Base-by-base conservation (phyloP, 2,113 vertebrate genomes). In the Smithornis capensis region DNA sequence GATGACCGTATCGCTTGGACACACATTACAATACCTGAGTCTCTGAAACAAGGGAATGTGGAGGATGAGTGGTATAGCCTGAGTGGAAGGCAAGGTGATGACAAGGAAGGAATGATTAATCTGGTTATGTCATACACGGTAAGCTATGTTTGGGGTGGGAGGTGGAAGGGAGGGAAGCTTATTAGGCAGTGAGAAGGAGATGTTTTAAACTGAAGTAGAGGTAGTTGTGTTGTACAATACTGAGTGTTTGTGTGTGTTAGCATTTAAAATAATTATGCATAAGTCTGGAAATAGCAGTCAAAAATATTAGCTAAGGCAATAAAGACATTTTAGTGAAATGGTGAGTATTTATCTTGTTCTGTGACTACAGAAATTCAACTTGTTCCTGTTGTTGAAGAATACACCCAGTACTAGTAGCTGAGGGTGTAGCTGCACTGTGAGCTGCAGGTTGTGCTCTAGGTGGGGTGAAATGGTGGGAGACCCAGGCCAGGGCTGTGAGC, bases 51-150 rank as follows among this genome's bases (percentile, higher is more conserved):
- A 90, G 99, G 99, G 73, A 98, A 97, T 6, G 98, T 99, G 89
- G 98, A 99, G 84, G 99, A 99, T 19, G 99, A 99, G 86, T 99
- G 99, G 99, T 99, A 98, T 93, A 99, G 98, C 91, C 98, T 99
- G 83, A 99, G 99, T 1, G 99, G 99, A 52, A 97, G 98, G 78
- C 99, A 99, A 96, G 99, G 99, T 1, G 99, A 99, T 9, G 99
- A 99, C 98, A 99, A 99, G 93, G 99, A 99, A 93, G 99, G 99
- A 96, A 99, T 99, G 99, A 99, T 99, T 97, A 99, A 99, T 98
- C 98, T 99, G 65, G 98, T 99, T 85, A 98, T 99, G 99, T 99
- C 99, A 1, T 99, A 98, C 74, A 96, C 99, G 96, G 99, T 99
- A 95, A 99, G 99, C 94, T 0, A 9, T 40, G 29, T 42, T 55